Conservation (phyloP, 2,113 vertebrate genomes). For the Actenoides hombroni region DNA sequence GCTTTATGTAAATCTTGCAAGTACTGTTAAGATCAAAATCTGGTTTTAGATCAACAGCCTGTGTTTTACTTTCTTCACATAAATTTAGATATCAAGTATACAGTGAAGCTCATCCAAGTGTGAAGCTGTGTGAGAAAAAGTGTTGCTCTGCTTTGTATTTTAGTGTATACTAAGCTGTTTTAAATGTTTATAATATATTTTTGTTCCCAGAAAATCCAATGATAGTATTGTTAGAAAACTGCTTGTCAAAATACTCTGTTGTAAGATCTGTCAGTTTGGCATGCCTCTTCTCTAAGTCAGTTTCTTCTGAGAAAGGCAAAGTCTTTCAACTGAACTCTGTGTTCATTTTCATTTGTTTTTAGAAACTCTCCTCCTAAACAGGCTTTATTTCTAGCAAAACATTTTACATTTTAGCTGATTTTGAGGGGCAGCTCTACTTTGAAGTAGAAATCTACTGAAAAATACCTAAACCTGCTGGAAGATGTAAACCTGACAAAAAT, state of each 20-base stretch:
- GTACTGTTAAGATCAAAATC: not conserved
- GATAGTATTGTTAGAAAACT: not conserved
- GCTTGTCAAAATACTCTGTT: not conserved
- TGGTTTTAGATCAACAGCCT: not conserved
- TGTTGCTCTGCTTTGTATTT: not conserved
- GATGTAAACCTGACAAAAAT: not conserved
- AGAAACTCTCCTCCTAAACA: not conserved
- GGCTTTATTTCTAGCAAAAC: not conserved
- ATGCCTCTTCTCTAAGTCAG: not conserved
- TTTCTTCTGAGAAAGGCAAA: not conserved
- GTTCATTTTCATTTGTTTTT: not conserved
- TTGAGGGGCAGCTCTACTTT: not conserved
- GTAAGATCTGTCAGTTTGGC: not conserved
- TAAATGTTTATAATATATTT: not conserved
- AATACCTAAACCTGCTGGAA: not conserved
- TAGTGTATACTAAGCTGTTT: not conserved
- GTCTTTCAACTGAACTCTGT: not conserved
- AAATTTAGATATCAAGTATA: not conserved
- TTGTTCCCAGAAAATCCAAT: not conserved
- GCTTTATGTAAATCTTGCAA: not conserved
- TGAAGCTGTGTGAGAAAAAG: not conserved
- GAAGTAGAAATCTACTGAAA: not conserved
- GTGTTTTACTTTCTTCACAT: not conserved
- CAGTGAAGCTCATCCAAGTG: not conserved
- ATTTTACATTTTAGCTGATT: not conserved